phyloP scores from a whole-genome alignment of 2,888 invertebrate species.

The Octonoba sinensis region DNA sequence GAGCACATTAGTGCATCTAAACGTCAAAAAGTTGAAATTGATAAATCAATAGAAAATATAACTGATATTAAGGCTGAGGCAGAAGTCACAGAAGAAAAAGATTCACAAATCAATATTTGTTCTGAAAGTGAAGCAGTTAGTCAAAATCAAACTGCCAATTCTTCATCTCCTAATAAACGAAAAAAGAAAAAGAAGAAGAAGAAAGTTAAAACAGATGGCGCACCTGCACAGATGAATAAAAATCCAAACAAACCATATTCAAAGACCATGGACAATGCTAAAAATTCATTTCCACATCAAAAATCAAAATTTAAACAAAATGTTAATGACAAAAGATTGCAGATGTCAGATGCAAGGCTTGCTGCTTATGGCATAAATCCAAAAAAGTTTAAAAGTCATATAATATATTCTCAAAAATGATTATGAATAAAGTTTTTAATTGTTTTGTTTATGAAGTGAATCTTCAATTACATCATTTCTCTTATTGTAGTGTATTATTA shows the following conservation, averaged over 20 bases:
- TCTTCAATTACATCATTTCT: too few species aligned
- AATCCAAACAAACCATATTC: not conserved
- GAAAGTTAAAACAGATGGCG: slow-evolving; percentile 6
- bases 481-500: too few species aligned
- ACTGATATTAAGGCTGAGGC: too few species aligned
- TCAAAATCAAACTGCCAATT: too few species aligned
- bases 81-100: too few species aligned
- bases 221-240: not conserved
- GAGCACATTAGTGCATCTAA: too few species aligned
- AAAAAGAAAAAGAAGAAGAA: slow-evolving; percentile 50
- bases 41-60: too few species aligned
- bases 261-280: not conserved
- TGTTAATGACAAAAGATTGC: slow-evolving; percentile 67
- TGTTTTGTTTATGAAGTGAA: not conserved
- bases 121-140: too few species aligned
- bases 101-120: too few species aligned
- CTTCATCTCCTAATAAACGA: not conserved
- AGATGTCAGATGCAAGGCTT: slow-evolving; percentile 83
- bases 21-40: too few species aligned
- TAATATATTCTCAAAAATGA: slow-evolving; percentile 75
- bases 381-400: slow-evolving; percentile 84
- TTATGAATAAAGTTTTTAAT: not conserved
- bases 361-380: slow-evolving; percentile 93
- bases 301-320: slow-evolving; percentile 2
- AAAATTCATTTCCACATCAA: not conserved